Evolutionary conservation across 2,888 invertebrate species (phyloP).

Genomic region (Chorisops tibialis): DNA sequence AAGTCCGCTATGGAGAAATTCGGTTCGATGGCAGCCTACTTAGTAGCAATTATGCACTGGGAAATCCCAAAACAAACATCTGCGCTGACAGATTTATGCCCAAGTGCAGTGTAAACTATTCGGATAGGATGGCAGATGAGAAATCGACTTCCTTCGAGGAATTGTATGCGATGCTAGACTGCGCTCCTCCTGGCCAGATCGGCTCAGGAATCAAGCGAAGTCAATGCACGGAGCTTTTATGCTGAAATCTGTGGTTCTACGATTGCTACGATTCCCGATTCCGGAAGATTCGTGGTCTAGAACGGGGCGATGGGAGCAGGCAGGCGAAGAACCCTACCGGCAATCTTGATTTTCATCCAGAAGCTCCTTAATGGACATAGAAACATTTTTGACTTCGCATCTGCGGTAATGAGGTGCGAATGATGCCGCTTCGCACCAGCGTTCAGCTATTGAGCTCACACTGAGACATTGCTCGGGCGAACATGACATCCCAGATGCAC

Average conservation of each 20-base stretch:
- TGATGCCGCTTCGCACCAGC: slow-evolving; percentile 21
- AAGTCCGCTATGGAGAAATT: too few species aligned
- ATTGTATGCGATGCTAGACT: slow-evolving; percentile 9
- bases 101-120: slow-evolving; percentile 13
- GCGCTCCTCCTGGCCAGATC: slow-evolving; percentile 11
- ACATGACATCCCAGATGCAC: slow-evolving; percentile 25
- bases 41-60: slow-evolving; percentile 4
- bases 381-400: slow-evolving; percentile 16
- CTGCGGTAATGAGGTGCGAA: slow-evolving; percentile 30
- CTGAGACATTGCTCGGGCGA: slow-evolving; percentile 20
- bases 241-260: too few species aligned
- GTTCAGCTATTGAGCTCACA: slow-evolving; percentile 17
- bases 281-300: too few species aligned
- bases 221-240: too few species aligned
- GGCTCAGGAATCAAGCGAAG: too few species aligned
- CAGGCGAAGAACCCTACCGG: background rate
- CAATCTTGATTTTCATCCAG: background rate
- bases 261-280: too few species aligned
- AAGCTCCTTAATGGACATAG: slow-evolving; percentile 18
- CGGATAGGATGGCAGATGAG: slow-evolving; percentile 16
- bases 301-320: too few species aligned
- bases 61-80: slow-evolving; percentile 25
- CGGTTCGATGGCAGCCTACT: too few species aligned
- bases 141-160: slow-evolving; percentile 12
- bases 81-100: slow-evolving; percentile 21